These are phyloP conservation scores for Scomberomorus guttatus DNA, from an alignment of 2,797 vertebrate genomes.

Conservation along the genomic window DNA sequence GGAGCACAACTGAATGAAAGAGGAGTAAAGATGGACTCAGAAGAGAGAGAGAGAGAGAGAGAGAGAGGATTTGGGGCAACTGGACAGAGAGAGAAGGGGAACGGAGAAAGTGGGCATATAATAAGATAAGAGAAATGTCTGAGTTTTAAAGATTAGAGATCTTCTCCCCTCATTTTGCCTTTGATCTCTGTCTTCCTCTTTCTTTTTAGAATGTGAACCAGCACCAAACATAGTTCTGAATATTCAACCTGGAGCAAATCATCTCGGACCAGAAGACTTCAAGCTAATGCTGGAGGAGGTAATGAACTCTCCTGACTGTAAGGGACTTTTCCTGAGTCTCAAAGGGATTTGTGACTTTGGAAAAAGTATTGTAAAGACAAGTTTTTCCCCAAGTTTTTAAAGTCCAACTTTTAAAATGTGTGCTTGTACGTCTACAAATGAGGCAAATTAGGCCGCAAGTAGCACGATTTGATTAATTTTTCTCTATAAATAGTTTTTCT, in stretches of 20 bases:
- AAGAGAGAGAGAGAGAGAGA: constrained; percentile 1
- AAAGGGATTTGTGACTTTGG: neutral
- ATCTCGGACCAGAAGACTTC: constrained; percentile 87
- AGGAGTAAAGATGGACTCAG: constrained; percentile 23
- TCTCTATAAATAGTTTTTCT: too few relatives aligned
- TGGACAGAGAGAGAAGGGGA: constrained; percentile 6
- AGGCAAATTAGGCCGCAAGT: too few relatives aligned
- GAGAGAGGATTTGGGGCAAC: constrained; percentile 14
- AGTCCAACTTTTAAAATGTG: neutral
- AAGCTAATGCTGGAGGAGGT: constrained; percentile 91
- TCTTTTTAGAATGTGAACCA: constrained; percentile 62
- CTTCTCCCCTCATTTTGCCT: constrained; percentile 8
- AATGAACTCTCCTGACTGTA: constrained; percentile 12
- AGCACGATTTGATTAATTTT: too few relatives aligned
- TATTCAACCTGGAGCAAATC: constrained; percentile 88
- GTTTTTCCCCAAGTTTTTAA: neutral
- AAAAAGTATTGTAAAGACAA: too few relatives aligned
- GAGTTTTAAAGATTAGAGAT: constrained; percentile 48
- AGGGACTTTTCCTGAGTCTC: neutral
- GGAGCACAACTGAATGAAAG: constrained; percentile 48
- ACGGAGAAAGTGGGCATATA: constrained; percentile 29
- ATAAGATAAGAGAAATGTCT: constrained; percentile 43
- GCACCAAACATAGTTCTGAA: constrained; percentile 89
- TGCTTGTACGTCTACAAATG: neutral
- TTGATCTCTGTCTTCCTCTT: neutral